A percentile compares a stretch with the other conserved stretches of the same genome.
Evolutionary conservation across 1,140 invertebrate genomes (phyloP).

Genomic region (Zaprionus gabonicus): DNA sequence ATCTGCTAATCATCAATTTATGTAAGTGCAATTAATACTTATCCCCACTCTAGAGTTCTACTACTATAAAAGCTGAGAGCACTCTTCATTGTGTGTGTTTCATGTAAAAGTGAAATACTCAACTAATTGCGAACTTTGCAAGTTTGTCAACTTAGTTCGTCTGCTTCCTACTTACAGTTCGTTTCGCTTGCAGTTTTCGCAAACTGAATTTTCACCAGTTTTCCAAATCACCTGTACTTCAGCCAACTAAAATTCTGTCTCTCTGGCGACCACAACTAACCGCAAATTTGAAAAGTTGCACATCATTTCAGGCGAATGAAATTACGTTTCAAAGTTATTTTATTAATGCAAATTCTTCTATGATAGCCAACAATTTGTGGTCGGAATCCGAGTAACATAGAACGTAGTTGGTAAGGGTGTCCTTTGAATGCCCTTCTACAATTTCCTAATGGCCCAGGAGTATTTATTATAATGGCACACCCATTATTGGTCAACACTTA

Average conservation of each 20-base stretch:
- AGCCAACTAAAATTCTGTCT: constrained; percentile 6
- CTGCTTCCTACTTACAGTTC: no score
- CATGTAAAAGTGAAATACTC: not conserved
- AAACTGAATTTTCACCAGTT: constrained; percentile 6
- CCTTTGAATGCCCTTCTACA: constrained; percentile 12
- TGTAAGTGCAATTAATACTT: not conserved
- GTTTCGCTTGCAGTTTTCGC: not conserved
- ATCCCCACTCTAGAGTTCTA: not conserved
- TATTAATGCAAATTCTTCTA: constrained; percentile 44
- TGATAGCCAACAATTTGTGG: constrained; percentile 35
- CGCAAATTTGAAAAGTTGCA: constrained; percentile 25
- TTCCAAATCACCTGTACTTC: not conserved
- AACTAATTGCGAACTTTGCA: not conserved
- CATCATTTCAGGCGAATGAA: constrained; percentile 13
- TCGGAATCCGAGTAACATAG: not conserved
- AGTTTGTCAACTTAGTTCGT: constrained; percentile 1
- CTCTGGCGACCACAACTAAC: constrained; percentile 13
- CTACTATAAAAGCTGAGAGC: not conserved
- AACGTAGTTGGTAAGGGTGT: not conserved
- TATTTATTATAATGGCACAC: constrained; percentile 43
- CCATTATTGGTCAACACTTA: constrained; percentile 39
- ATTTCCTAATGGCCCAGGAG: constrained; percentile 26
- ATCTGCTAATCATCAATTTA: not conserved
- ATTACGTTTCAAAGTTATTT: constrained; percentile 31
- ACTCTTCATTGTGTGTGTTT: not conserved